Base-by-base conservation (phyloP, 2,113 vertebrate genomes). In the Addax nasomaculatus region DNA sequence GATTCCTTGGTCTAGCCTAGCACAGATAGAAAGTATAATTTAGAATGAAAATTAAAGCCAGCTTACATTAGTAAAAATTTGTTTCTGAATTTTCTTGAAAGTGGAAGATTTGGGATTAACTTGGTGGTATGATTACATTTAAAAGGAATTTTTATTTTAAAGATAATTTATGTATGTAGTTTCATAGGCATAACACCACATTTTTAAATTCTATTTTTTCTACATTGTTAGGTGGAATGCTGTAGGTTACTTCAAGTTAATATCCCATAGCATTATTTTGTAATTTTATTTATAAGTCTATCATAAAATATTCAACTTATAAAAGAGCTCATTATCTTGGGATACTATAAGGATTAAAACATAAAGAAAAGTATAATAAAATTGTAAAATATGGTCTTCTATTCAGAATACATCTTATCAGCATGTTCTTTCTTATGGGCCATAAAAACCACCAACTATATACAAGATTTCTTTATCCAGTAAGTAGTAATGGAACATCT, bases 401-500 rank as follows among this genome's bases (percentile, higher is more conserved):
- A 84, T 91, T 93, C 51, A 80, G 57, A 93, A 58, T 30, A 70
- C 27, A 51, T 73, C 89, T 94, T 96, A 49, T 58, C 57, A 85
- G 67, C 6, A 30, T 86, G 23, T 80, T 89, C 87, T 95, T 85
- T 88, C n/a, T 89, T n/a, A 67, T 29, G 47, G 62, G 21, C 39
- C 93, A 95, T 89, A 95, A 81, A 95, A 95, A 30, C 67, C 21
- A 85, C 21, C 87, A 91, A 95, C 12, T n/a, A 81, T 80, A 55
- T 73, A 62, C 62, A 81, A 80, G 47, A 53, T 76, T 84, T 30
- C 8, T 95, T 95, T 57, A 80, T 85, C 93, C 36, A 80, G 45
- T 39, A 70, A 89, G 55, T 95, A 84, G 86, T 90, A 90, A 76
- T 51, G 79, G 58, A 95, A 92, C 92, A 94, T 81, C 87, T 93